Evolutionary conservation across 2,797 vertebrate species (phyloP).

Genomic region (Botia kubotai): DNA sequence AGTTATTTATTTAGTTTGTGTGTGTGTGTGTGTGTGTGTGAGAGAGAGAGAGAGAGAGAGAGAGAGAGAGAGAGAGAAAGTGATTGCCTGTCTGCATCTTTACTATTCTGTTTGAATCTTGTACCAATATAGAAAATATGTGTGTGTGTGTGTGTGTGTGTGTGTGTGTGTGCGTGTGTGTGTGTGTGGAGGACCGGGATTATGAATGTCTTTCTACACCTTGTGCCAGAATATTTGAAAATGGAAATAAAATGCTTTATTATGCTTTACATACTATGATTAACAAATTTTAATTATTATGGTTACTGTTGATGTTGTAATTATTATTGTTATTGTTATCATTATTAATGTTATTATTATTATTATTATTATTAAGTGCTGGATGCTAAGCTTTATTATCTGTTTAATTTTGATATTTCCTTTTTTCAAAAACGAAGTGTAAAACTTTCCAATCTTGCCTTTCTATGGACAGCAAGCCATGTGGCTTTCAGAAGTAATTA

Average conservation of each 20-base stretch:
- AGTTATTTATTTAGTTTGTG: slow-evolving; percentile 80
- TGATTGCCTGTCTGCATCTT: background rate
- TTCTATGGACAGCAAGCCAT: slow-evolving; percentile 78
- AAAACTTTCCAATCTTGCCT: slow-evolving; percentile 78
- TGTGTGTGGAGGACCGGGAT: slow-evolving; percentile 47
- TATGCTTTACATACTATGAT: slow-evolving; percentile 53
- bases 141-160: slow-evolving; percentile 36
- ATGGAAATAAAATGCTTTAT: slow-evolving; percentile 68
- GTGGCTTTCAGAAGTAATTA: slow-evolving; percentile 73
- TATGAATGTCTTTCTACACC: slow-evolving; percentile 71
- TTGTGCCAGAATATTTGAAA: slow-evolving; percentile 70
- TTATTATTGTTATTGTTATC: slow-evolving; percentile 75
- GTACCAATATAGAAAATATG: slow-evolving; percentile 27
- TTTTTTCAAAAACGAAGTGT: slow-evolving; percentile 75
- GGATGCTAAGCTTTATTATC: slow-evolving; percentile 81
- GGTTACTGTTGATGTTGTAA: slow-evolving; percentile 74
- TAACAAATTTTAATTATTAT: slow-evolving; percentile 74
- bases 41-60: slow-evolving; percentile 18
- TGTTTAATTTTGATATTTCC: slow-evolving; percentile 74
- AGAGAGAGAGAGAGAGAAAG: background rate
- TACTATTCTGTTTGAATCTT: background rate
- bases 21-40: slow-evolving; percentile 50
- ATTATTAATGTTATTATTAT: slow-evolving; percentile 40
- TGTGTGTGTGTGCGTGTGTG: slow-evolving; percentile 36
- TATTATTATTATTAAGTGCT: slow-evolving; percentile 76